Evolutionary conservation across 1,140 invertebrate species (phyloP), one percentile per base, ranked within the genome.

Genomic region (Laupala kohalensis): DNA sequence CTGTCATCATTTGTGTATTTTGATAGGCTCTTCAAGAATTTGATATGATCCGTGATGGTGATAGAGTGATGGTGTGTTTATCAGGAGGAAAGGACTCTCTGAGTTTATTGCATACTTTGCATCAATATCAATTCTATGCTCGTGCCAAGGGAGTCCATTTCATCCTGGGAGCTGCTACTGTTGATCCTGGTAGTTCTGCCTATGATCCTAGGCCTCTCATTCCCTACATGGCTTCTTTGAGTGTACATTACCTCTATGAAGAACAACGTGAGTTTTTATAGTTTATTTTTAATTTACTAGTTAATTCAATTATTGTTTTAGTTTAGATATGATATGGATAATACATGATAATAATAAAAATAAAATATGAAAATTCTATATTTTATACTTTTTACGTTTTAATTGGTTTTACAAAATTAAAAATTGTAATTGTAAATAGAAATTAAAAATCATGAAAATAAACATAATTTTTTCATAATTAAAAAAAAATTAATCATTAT

Each of bases 41-140:
- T 79, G 85, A 88, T 24, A 96, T 96, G 94, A 88, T 97, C 23
- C 83, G 87, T 72, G 85, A 92, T 77, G 91, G 90, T 3, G 94
- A 97, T 77, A 85, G 87, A 69, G 86, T 96, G 13, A 80, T 96
- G 74, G 86, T 96, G 2, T 95, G 94, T 79, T 81, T 96, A n/a
- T 90, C 91, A 0, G 92, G 89, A 0, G 90, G 91, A 0, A 90
- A 89, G 72, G 90, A 92, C 77, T 95, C 93, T 0, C 79, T 96
- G 2, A 88, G 89, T 1, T 80, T 96, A 0, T 81, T 96, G 0
- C 94, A 96, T 78, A 89, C 90, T 2, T 81, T 96, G 72, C 87
- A 90, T 70, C 92, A 96, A 77, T 94, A 93, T 78, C 90, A 92
- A 80, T 91, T 88, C 79, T 90, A 93, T 77, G 85, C 86, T 1